A percentile compares a stretch with the other conserved stretches of the same genome.
These are phyloP conservation scores for Salvelinus sp. DNA, from an alignment of 2,113 vertebrate species.

Conservation along the genomic window DNA sequence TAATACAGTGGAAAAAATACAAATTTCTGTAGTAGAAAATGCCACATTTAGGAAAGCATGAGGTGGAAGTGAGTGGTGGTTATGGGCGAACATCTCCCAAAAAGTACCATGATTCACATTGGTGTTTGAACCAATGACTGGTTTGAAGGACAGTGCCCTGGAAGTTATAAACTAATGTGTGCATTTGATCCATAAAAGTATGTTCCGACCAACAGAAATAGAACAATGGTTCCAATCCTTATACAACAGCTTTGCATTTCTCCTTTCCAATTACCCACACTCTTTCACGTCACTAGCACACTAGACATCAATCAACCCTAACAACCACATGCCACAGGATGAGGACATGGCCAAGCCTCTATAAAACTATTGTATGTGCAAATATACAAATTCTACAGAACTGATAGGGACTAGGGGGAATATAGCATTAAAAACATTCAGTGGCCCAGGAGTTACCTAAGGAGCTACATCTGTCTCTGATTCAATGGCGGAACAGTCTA, in stretches of 20 bases:
- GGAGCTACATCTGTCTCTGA: background rate
- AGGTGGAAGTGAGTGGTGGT: conserved; percentile 28
- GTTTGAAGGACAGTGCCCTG: conserved; percentile 10
- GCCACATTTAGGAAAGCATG: background rate
- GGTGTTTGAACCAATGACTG: conserved; percentile 2
- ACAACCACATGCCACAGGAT: conserved; percentile 1
- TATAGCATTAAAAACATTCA: conserved; percentile 29
- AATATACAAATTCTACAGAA: conserved; percentile 4
- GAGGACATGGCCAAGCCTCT: background rate
- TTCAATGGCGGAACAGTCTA: background rate
- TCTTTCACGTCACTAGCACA: background rate
- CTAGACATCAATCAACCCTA: background rate
- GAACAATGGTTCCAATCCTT: background rate
- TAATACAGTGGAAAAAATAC: conserved; percentile 70
- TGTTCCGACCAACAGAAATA: background rate
- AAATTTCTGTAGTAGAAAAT: conserved; percentile 60
- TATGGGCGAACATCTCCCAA: conserved; percentile 7
- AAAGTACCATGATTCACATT: background rate
- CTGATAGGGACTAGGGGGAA: background rate
- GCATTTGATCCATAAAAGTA: background rate
- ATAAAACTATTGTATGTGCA: conserved; percentile 1
- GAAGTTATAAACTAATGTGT: conserved; percentile 18
- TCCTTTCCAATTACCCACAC: background rate
- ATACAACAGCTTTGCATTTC: background rate
- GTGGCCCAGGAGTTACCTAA: conserved; percentile 5